Conservation (phyloP, 2,888 invertebrate genomes). For the Pachycephus smyrnensis region DNA sequence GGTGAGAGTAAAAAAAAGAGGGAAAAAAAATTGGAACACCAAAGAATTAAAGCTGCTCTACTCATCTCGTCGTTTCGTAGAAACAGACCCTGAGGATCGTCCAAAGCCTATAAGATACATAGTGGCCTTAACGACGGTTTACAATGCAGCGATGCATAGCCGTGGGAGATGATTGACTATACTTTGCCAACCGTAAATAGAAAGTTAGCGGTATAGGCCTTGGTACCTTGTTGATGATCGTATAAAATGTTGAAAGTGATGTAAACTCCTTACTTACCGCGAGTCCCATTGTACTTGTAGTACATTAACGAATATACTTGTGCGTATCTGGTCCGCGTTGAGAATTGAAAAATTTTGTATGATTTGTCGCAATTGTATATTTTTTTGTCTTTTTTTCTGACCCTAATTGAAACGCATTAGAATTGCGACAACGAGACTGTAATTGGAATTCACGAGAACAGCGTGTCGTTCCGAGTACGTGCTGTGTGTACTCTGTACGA, state of each 20-base stretch:
- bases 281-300: not conserved
- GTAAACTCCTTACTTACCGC: not conserved
- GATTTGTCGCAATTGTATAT: not conserved
- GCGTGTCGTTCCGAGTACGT: not conserved
- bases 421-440: not conserved
- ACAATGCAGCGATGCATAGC: not conserved
- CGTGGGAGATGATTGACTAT: not conserved
- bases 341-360: not conserved
- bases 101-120: not conserved
- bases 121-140: not conserved
- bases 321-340: not conserved
- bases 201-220: not conserved
- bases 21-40: not conserved
- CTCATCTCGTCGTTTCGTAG: not conserved
- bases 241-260: not conserved
- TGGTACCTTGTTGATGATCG: not conserved
- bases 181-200: not conserved
- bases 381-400: not conserved
- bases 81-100: not conserved
- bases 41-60: not conserved
- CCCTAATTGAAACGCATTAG: not conserved
- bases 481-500: not conserved
- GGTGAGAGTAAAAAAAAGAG: not conserved
- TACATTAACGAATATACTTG: not conserved
- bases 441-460: not conserved